Evolutionary conservation across 2,113 vertebrate species (phyloP).

Genomic region (Laticauda colubrina): DNA sequence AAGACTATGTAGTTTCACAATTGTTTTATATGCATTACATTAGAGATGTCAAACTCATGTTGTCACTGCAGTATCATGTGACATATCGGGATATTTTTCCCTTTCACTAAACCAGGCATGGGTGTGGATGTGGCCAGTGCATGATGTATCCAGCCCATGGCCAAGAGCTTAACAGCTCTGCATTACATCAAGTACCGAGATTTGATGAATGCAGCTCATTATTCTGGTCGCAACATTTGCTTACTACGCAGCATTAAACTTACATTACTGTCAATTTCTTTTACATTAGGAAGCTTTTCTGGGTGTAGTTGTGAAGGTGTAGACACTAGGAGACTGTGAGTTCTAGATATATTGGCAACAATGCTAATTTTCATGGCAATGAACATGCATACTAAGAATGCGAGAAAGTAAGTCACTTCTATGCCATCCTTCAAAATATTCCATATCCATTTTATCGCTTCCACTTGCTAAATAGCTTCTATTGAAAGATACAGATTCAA

Average conservation of each 20-base stretch:
- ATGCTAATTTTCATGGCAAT: no score
- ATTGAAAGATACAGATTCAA: not conserved
- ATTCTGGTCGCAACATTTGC: not conserved
- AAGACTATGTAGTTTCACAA: not conserved
- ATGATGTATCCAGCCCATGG: no score
- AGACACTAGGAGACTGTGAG: not conserved
- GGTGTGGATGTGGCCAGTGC: no score
- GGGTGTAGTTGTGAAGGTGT: not conserved
- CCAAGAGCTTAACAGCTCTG: not conserved
- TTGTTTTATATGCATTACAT: not conserved
- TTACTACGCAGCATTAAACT: not conserved
- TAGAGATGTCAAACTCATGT: no score
- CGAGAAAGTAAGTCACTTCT: not conserved
- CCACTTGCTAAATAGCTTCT: not conserved
- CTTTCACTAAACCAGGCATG: no score
- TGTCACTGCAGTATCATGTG: no score
- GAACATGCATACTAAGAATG: not conserved
- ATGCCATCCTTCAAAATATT: not conserved
- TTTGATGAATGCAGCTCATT: not conserved
- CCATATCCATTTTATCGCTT: not conserved
- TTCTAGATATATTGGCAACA: not conserved
- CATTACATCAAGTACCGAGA: not conserved
- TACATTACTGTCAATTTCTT: not conserved
- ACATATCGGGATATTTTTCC: no score
- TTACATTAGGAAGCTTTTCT: not conserved